phyloP scores from a whole-genome alignment of 2,113 vertebrate species.

The Tringa solitaria region DNA sequence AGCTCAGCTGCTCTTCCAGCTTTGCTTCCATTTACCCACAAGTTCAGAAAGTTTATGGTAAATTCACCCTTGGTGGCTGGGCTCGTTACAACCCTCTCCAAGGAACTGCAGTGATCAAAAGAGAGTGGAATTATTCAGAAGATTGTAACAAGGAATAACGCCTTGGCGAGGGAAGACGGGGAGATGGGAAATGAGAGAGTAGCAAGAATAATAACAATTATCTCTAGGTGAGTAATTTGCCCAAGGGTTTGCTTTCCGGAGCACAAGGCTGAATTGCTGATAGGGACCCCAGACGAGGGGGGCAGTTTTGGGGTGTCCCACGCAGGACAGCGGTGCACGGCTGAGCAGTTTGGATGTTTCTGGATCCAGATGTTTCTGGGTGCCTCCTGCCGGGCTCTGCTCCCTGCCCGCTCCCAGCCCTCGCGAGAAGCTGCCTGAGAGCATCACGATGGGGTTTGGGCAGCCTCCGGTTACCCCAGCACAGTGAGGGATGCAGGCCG shows the following conservation, averaged over 20 bases:
- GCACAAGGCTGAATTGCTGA: neutral
- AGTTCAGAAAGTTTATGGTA: neutral
- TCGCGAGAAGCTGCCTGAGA: neutral
- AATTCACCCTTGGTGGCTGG: neutral
- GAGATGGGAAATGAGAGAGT: neutral
- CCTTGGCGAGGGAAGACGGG: fast-evolving
- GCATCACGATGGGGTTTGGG: fast-evolving
- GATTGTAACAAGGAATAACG: neutral
- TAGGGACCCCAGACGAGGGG: neutral
- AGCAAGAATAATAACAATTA: neutral
- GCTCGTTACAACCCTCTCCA: neutral
- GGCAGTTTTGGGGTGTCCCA: neutral
- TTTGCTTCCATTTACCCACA: neutral
- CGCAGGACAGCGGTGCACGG: neutral
- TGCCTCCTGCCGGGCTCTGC: neutral
- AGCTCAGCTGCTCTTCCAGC: neutral
- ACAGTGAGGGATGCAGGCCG: fast-evolving
- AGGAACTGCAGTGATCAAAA: neutral
- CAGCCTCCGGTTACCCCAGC: neutral
- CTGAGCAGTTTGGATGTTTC: neutral
- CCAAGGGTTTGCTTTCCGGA: neutral
- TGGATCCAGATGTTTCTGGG: neutral
- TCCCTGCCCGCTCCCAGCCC: neutral
- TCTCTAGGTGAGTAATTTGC: neutral
- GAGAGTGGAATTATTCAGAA: neutral